A percentile compares a stretch with the other conserved stretches of the same genome.
phyloP scores from a whole-genome alignment of 2,888 invertebrate genomes.

The Drosophila koepferae region DNA sequence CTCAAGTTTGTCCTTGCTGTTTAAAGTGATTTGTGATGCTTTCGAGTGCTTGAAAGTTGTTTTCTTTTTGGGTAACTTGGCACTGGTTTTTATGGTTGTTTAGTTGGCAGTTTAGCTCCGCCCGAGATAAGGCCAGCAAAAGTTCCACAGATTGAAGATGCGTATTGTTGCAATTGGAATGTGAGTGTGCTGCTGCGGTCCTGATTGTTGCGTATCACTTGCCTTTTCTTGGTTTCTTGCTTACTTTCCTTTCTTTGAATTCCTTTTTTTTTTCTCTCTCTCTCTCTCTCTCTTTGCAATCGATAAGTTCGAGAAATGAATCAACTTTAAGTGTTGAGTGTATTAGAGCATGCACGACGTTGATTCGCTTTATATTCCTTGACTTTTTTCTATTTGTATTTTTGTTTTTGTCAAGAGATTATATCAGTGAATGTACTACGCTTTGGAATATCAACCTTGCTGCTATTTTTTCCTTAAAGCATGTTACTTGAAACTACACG shows the following conservation, averaged over 20 bases:
- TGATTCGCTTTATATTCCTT: background rate
- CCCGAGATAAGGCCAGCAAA: slow-evolving; percentile 55
- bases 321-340: slow-evolving; percentile 25
- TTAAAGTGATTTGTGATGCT: slow-evolving; percentile 78
- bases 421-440: background rate
- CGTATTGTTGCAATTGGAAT: slow-evolving; percentile 63
- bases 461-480: slow-evolving; percentile 6
- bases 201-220: slow-evolving; percentile 26
- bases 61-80: slow-evolving; percentile 56
- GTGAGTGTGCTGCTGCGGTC: slow-evolving; percentile 32
- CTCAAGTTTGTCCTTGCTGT: slow-evolving; percentile 69
- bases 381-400: background rate
- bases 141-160: slow-evolving; percentile 53
- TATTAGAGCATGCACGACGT: background rate
- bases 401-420: background rate
- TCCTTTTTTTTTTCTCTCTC: background rate
- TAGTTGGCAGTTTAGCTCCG: slow-evolving; percentile 68
- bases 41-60: slow-evolving; percentile 69
- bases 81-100: slow-evolving; percentile 74
- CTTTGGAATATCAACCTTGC: background rate
- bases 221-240: background rate
- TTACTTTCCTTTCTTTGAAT: background rate
- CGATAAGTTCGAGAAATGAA: slow-evolving; percentile 36
- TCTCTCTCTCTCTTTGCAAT: slow-evolving; percentile 20
- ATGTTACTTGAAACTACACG: background rate